Evolutionary conservation across 2,113 vertebrate species (phyloP).

Genomic region (Salvator merianae): DNA sequence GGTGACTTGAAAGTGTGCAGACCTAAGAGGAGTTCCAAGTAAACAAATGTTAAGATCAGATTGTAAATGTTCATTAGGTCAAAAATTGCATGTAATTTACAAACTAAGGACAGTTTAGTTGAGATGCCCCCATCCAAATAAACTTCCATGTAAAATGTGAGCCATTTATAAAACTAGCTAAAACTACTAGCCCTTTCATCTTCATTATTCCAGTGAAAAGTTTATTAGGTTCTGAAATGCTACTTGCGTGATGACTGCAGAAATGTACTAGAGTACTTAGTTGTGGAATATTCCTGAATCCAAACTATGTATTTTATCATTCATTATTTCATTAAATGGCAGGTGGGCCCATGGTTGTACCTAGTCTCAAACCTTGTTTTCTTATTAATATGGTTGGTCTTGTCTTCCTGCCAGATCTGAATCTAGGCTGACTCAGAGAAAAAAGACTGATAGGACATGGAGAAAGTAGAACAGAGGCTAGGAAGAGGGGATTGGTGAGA

Average conservation of each 20-base stretch:
- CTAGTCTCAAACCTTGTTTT: background rate
- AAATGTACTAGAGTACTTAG: background rate
- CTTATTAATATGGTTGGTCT: background rate
- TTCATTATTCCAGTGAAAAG: background rate
- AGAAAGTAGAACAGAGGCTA: background rate
- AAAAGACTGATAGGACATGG: background rate
- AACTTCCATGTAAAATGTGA: slow-evolving; percentile 23
- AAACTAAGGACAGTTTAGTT: fast-evolving
- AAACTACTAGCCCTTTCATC: slow-evolving; percentile 2
- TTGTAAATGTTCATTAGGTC: slow-evolving; percentile 24
- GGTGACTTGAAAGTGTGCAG: background rate
- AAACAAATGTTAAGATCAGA: background rate
- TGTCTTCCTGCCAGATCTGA: background rate
- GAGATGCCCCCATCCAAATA: slow-evolving; percentile 5
- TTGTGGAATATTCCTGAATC: slow-evolving; percentile 5
- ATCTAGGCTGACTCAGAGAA: background rate
- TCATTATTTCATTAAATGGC: slow-evolving; percentile 8
- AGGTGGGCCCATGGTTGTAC: background rate
- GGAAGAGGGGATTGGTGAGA: background rate
- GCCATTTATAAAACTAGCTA: background rate
- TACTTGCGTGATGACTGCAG: background rate
- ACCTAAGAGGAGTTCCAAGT: background rate
- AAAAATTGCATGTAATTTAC: background rate
- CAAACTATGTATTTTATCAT: background rate
- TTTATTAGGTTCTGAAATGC: slow-evolving; percentile 22